A percentile compares a stretch with the other conserved stretches of the same genome.
These are phyloP conservation scores for Coenonympha glycerion DNA, from an alignment of 2,888 invertebrate genomes.

Conservation along the genomic window DNA sequence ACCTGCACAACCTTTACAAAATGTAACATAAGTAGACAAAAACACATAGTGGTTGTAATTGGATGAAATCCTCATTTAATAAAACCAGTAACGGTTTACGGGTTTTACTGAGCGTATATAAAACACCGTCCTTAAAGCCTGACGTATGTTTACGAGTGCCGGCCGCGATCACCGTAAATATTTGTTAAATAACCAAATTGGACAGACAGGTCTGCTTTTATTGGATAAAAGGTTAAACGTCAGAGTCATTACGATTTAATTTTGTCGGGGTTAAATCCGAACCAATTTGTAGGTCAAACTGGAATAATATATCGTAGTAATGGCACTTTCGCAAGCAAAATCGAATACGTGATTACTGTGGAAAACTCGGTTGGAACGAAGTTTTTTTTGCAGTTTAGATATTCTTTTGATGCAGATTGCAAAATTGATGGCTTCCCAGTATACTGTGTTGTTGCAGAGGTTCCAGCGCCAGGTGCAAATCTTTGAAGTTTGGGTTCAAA, in stretches of 20 bases:
- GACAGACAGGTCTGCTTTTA: constrained; percentile 38
- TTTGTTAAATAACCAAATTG: constrained; percentile 49
- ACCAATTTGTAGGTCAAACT: background rate
- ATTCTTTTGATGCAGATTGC: too few species aligned
- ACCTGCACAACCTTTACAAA: constrained; percentile 6
- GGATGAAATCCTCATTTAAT: constrained; percentile 40
- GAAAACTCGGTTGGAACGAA: too few species aligned
- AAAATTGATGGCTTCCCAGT: too few species aligned
- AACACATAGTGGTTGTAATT: constrained; percentile 41
- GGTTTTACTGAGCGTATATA: constrained; percentile 52
- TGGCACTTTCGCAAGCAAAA: too few species aligned
- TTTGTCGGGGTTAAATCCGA: constrained; percentile 8
- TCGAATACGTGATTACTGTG: too few species aligned
- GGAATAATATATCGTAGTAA: too few species aligned
- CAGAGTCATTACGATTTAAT: constrained; percentile 9
- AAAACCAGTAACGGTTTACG: constrained; percentile 35
- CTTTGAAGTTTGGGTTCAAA: too few species aligned
- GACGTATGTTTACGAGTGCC: constrained; percentile 55
- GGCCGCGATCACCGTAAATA: constrained; percentile 51
- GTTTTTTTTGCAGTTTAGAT: too few species aligned
- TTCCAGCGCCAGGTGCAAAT: too few species aligned
- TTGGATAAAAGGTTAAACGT: constrained; percentile 38
- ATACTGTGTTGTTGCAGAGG: too few species aligned
- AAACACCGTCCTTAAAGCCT: constrained; percentile 55
- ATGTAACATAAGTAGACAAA: constrained; percentile 31